Evolutionary conservation across 2,797 vertebrate species (phyloP).

Genomic region (Alfaro cultratus): DNA sequence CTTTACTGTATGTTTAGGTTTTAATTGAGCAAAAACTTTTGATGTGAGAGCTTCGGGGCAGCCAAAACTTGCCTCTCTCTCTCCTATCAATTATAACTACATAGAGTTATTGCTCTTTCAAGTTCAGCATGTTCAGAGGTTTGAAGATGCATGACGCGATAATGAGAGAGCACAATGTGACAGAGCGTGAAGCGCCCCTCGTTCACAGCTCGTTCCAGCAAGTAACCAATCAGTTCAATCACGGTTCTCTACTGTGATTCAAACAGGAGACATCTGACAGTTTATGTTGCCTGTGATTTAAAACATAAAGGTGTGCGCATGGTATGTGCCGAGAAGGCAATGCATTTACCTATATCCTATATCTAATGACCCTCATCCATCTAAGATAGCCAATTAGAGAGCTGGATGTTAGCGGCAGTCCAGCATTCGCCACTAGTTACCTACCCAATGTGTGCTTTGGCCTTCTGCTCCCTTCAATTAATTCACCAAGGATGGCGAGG

Average conservation of each 20-base stretch:
- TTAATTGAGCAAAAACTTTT: slow-evolving; percentile 66
- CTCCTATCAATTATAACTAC: slow-evolving; percentile 56
- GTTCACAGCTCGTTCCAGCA: slow-evolving; percentile 11
- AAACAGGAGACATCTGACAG: not conserved
- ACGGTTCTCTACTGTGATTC: slow-evolving; percentile 12
- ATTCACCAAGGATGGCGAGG: slow-evolving; percentile 58
- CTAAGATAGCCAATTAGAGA: slow-evolving; percentile 79
- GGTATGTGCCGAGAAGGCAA: slow-evolving; percentile 44
- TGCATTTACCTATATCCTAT: slow-evolving; percentile 60
- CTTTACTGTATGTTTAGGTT: slow-evolving; percentile 23
- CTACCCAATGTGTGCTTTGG: slow-evolving; percentile 67
- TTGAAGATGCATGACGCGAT: slow-evolving; percentile 42
- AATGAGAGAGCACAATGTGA: slow-evolving; percentile 29
- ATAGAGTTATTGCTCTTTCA: slow-evolving; percentile 44
- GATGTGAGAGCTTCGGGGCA: slow-evolving; percentile 31
- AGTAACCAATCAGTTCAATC: not conserved
- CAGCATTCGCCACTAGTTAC: slow-evolving; percentile 69
- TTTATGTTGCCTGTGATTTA: slow-evolving; percentile 5
- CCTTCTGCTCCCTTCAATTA: slow-evolving; percentile 77
- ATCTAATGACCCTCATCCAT: slow-evolving; percentile 78
- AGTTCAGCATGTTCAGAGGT: slow-evolving; percentile 31
- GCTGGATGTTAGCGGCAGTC: slow-evolving; percentile 58
- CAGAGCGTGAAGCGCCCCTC: not conserved
- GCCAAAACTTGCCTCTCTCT: slow-evolving; percentile 25
- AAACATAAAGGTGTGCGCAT: slow-evolving; percentile 2